These are phyloP conservation scores for Falco rusticolus DNA, from an alignment of 2,797 vertebrate genomes.

Conservation along the genomic window DNA sequence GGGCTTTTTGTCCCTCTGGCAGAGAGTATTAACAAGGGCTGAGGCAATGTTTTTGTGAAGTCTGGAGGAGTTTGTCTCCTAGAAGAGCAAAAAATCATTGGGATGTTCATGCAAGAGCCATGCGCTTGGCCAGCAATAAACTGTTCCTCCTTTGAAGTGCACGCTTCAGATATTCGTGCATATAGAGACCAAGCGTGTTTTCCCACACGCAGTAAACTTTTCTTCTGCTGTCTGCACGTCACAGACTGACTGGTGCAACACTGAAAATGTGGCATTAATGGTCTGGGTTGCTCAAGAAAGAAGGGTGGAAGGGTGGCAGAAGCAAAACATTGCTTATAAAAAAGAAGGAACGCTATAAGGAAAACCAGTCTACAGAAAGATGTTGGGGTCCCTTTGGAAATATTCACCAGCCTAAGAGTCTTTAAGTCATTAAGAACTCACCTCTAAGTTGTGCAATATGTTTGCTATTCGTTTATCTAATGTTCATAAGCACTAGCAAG, in stretches of 20 bases:
- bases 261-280: neutral
- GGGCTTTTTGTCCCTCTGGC: neutral
- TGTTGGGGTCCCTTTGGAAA: neutral
- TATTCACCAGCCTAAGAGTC: neutral
- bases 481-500: neutral
- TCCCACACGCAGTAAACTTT: neutral
- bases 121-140: neutral
- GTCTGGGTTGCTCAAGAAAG: neutral
- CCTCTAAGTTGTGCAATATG: neutral
- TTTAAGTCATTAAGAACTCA: neutral
- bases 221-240: neutral
- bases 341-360: neutral
- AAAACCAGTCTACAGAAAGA: neutral
- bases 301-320: neutral
- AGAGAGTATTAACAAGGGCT: neutral
- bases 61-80: neutral
- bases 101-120: neutral
- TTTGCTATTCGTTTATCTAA: neutral
- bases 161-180: neutral
- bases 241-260: neutral
- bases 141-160: neutral
- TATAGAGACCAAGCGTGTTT: fast-evolving
- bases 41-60: neutral
- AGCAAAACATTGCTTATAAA: neutral
- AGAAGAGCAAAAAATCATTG: neutral